These are phyloP conservation scores for Gymnobelideus leadbeateri DNA, from an alignment of 2,113 vertebrate species.

Conservation along the genomic window DNA sequence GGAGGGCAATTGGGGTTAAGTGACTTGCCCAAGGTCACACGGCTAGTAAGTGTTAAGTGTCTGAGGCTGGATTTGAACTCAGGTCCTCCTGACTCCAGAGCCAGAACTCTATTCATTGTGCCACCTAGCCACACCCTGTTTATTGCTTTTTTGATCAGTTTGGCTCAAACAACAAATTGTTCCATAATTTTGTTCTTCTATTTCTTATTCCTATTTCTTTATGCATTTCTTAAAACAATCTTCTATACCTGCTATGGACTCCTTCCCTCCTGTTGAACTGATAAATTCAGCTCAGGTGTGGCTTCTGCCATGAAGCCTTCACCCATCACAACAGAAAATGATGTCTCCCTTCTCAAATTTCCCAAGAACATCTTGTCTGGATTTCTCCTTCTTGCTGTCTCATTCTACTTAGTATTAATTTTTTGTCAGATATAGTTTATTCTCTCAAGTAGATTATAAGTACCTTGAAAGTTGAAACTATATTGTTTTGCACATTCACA, in stretches of 20 bases:
- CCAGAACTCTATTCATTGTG: no score
- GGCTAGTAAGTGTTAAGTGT: no score
- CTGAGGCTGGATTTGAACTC: no score
- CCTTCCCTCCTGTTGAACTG: neutral
- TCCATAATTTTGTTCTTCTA: neutral
- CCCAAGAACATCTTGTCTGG: neutral
- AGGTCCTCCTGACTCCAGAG: no score
- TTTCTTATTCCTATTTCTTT: neutral
- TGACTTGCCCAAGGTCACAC: no score
- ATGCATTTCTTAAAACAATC: neutral
- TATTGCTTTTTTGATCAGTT: neutral
- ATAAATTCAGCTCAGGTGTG: neutral
- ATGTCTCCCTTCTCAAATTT: neutral
- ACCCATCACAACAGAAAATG: neutral
- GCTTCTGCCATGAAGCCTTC: neutral
- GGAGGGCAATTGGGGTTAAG: no score
- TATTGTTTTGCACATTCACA: neutral
- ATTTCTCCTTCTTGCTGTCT: neutral
- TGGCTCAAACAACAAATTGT: neutral
- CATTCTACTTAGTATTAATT: neutral
- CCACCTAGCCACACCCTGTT: no score
- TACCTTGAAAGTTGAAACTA: neutral
- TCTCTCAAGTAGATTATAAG: neutral
- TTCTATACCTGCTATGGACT: neutral
- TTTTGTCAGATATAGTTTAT: neutral